Conservation (phyloP, 2,113 vertebrate species). For the Dipodomys merriami region DNA sequence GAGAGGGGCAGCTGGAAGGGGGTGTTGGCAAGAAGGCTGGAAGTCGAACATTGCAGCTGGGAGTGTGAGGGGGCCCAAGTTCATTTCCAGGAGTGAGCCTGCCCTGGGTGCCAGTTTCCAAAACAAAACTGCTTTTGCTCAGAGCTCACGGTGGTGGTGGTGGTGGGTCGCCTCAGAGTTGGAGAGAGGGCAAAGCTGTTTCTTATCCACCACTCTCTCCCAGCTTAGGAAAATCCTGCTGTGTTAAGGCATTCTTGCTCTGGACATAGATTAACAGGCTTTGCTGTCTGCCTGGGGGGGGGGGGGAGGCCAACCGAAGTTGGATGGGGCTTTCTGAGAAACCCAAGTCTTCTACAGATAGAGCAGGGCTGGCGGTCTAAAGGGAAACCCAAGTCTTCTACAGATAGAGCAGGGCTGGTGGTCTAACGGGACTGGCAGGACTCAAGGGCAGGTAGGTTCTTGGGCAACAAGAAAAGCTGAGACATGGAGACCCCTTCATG, state of each 20-base stretch:
- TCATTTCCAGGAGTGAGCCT: constrained; percentile 86
- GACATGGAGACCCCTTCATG: not conserved
- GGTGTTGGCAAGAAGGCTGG: constrained; percentile 82
- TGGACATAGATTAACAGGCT: constrained; percentile 12
- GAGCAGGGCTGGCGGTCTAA: not conserved
- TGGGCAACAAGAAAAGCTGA: not conserved
- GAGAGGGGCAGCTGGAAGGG: constrained; percentile 87
- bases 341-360: not conserved
- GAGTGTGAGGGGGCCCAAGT: constrained; percentile 77
- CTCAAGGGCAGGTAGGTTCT: constrained; percentile 13
- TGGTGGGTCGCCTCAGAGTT: constrained; percentile 85
- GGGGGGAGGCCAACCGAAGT: not conserved
- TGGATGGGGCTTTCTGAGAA: not conserved
- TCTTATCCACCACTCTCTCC: constrained; percentile 67
- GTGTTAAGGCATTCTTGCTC: constrained; percentile 76
- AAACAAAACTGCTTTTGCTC: constrained; percentile 88
- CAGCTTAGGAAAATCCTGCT: constrained; percentile 35
- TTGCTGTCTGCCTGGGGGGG: not conserved
- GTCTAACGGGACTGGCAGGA: not conserved
- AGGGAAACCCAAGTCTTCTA: not conserved
- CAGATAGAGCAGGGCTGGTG: not conserved
- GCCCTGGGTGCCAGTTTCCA: constrained; percentile 86
- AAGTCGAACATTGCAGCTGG: constrained; percentile 87
- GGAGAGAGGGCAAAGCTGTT: constrained; percentile 80
- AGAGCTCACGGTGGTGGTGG: constrained; percentile 63